Percentiles rank a stretch among this genome's conserved stretches.
These are phyloP conservation scores for Lampris megalopsis DNA, from an alignment of 2,113 vertebrate genomes.

Conservation along the genomic window DNA sequence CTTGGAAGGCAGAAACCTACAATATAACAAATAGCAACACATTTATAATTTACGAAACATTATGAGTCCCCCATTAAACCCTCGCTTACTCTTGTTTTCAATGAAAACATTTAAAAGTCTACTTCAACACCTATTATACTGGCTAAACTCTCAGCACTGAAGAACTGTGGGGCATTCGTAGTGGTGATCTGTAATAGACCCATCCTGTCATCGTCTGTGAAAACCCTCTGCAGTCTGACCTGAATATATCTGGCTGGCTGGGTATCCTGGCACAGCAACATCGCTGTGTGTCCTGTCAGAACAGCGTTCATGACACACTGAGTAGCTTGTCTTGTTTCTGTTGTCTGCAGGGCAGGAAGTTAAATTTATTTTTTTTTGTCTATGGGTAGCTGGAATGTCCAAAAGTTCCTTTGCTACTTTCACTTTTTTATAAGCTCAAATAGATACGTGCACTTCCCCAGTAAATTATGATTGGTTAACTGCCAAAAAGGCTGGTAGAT, in stretches of 20 bases:
- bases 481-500: neutral
- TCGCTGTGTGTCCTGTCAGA: slow-evolving; percentile 56
- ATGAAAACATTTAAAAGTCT: slow-evolving; percentile 17
- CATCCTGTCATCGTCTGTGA: slow-evolving; percentile 49
- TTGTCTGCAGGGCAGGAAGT: slow-evolving; percentile 27
- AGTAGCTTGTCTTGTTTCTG: slow-evolving; percentile 37
- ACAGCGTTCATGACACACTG: slow-evolving; percentile 48
- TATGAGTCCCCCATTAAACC: too few species aligned
- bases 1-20: too few species aligned
- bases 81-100: neutral
- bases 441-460: neutral
- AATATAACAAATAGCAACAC: too few species aligned
- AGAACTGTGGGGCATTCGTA: slow-evolving; percentile 43
- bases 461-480: neutral
- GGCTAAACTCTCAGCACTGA: slow-evolving; percentile 23
- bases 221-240: slow-evolving; percentile 59
- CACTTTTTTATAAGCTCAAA: neutral
- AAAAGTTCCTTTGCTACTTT: neutral
- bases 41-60: too few species aligned
- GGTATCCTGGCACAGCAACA: slow-evolving; percentile 53
- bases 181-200: slow-evolving; percentile 56
- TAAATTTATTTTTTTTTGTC: slow-evolving; percentile 4
- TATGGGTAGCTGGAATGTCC: neutral
- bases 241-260: slow-evolving; percentile 60
- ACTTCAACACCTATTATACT: slow-evolving; percentile 5